Evolutionary conservation across 2,113 vertebrate species (phyloP).

Genomic region (Bubo blakistoni): DNA sequence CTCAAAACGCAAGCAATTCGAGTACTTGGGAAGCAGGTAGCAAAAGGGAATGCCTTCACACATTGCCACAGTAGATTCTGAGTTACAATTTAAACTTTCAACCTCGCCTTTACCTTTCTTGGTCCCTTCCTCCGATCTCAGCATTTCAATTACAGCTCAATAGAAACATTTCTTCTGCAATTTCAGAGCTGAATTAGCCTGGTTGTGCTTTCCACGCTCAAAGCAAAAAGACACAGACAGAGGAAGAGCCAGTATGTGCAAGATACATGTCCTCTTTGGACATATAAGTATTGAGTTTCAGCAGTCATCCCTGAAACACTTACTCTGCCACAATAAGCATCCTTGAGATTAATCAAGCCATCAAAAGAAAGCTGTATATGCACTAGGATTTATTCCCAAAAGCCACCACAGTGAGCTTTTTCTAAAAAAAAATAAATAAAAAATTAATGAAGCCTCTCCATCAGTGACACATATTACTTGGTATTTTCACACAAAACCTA

Average conservation of each 20-base stretch:
- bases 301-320: neutral
- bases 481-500: neutral
- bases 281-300: neutral
- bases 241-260: neutral
- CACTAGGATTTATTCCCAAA: neutral
- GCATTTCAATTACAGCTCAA: neutral
- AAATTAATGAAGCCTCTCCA: neutral
- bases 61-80: neutral
- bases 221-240: neutral
- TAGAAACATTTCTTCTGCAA: neutral
- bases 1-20: neutral
- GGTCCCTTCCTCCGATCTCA: neutral
- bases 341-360: neutral
- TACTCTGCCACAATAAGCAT: neutral
- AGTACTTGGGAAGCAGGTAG: neutral
- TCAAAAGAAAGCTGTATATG: neutral
- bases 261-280: neutral
- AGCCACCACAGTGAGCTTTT: neutral
- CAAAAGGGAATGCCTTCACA: neutral
- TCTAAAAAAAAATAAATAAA: neutral
- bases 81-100: neutral
- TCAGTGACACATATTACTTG: neutral
- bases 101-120: neutral
- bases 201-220: neutral
- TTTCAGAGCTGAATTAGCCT: neutral